Conservation (phyloP, 2,888 invertebrate species). For the Patella ulyssiponensis region DNA sequence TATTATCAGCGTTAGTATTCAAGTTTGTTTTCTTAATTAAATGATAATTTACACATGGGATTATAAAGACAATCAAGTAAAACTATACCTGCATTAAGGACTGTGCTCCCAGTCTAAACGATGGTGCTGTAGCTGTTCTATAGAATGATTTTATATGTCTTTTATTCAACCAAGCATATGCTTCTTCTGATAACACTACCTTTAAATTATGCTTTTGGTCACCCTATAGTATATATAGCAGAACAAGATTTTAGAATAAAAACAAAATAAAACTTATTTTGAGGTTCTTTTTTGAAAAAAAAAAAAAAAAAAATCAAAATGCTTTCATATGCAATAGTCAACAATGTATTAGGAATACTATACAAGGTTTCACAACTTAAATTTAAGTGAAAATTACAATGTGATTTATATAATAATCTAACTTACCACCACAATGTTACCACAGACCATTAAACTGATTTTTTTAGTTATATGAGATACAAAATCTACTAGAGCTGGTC, state of each 20-base stretch:
- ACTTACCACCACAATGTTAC: constrained; percentile 85
- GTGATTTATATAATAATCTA: background rate
- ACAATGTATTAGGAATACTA: too few species aligned
- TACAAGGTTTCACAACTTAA: too few species aligned
- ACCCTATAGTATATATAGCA: constrained; percentile 44
- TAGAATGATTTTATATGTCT: constrained; percentile 95
- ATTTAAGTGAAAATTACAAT: too few species aligned
- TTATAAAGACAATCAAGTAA: too few species aligned
- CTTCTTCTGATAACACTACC: constrained; percentile 42
- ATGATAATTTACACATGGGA: too few species aligned
- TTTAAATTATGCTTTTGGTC: constrained; percentile 55
- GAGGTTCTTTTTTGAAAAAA: background rate
- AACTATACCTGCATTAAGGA: constrained; percentile 84
- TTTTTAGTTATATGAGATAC: constrained; percentile 92
- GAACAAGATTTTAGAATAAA: background rate
- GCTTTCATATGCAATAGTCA: background rate
- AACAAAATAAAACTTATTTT: background rate
- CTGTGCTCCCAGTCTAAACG: constrained; percentile 79
- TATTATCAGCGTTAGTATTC: too few species aligned
- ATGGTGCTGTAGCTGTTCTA: constrained; percentile 74
- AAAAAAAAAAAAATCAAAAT: background rate
- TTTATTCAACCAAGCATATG: constrained; percentile 82
- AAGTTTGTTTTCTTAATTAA: too few species aligned
- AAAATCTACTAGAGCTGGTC: constrained; percentile 92
- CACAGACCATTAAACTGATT: constrained; percentile 90